These are phyloP conservation scores for Leistus spinibarbis DNA, from an alignment of 2,888 invertebrate species.

Conservation along the genomic window DNA sequence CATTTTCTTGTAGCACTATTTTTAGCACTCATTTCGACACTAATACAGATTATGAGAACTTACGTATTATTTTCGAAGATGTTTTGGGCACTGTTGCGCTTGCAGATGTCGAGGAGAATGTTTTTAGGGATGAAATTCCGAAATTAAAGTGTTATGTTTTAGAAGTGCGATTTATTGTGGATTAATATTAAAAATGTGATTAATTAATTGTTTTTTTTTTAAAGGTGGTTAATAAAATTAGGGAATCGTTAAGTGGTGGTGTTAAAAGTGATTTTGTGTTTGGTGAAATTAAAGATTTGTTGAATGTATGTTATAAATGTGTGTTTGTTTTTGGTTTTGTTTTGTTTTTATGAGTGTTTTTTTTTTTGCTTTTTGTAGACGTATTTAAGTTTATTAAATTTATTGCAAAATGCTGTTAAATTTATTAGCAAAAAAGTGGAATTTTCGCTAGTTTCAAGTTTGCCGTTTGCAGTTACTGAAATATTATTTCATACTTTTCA, in stretches of 20 bases:
- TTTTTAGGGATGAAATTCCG: constrained; percentile 27
- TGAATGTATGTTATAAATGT: constrained; percentile 18
- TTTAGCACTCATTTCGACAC: constrained; percentile 12
- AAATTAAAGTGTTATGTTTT: constrained; percentile 16
- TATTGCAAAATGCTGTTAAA: constrained; percentile 11
- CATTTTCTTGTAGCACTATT: constrained; percentile 26
- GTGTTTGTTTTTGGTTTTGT: too few relatives aligned
- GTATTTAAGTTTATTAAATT: constrained; percentile 16
- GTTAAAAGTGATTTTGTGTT: not conserved
- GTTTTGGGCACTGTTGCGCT: constrained; percentile 21
- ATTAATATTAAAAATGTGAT: not conserved
- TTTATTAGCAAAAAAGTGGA: constrained; percentile 19
- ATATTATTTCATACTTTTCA: constrained; percentile 26
- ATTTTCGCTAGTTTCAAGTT: constrained; percentile 20
- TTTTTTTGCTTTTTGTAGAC: constrained; percentile 7
- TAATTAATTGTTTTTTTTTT: not conserved
- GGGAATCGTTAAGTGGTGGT: not conserved
- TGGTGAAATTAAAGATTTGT: constrained; percentile 17
- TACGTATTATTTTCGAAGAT: constrained; percentile 22
- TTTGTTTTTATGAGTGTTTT: not conserved
- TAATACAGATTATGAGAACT: constrained; percentile 20
- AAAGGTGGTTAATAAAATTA: constrained; percentile 21
- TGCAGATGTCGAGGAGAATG: constrained; percentile 27
- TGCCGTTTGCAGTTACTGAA: constrained; percentile 17
- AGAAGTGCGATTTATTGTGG: constrained; percentile 4